These are phyloP conservation scores for Ambastaia sidthimunki DNA, from an alignment of 2,797 vertebrate species.

Conservation along the genomic window DNA sequence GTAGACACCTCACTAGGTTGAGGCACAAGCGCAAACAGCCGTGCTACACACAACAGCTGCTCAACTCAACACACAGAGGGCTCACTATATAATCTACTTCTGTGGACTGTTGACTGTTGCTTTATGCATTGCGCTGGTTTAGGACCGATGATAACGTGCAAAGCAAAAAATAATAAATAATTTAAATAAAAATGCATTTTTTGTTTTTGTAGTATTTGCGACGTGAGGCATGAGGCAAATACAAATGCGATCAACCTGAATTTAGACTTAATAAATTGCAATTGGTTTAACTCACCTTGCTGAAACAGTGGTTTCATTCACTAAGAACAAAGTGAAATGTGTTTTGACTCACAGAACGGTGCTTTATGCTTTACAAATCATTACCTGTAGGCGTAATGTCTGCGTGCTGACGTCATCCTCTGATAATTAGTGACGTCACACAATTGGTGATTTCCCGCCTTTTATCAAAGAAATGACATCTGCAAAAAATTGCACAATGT, in stretches of 20 bases:
- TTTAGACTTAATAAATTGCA: not conserved
- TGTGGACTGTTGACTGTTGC: not conserved
- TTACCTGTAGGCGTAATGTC: conserved; percentile 2
- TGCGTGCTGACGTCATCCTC: not conserved
- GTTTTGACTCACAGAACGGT: not conserved
- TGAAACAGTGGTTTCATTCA: not conserved
- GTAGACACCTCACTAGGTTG: not conserved
- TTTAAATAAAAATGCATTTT: no score
- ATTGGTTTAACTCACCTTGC: conserved; percentile 11
- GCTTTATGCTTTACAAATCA: not conserved
- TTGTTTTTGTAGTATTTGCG: not conserved
- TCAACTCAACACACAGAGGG: not conserved
- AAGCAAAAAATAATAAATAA: not conserved
- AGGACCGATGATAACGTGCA: not conserved
- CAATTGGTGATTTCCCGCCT: not conserved
- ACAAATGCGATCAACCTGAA: not conserved
- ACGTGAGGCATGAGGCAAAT: not conserved
- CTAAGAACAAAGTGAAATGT: not conserved
- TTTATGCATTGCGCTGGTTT: not conserved
- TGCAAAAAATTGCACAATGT: not conserved
- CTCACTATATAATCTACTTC: not conserved
- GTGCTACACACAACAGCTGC: conserved; percentile 21
- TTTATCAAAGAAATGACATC: not conserved
- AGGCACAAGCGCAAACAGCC: not conserved
- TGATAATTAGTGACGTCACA: conserved; percentile 17